Evolutionary conservation across 1,140 invertebrate genomes (phyloP), one percentile per base, ranked within the genome.

Genomic region (Eufriesea mexicana): DNA sequence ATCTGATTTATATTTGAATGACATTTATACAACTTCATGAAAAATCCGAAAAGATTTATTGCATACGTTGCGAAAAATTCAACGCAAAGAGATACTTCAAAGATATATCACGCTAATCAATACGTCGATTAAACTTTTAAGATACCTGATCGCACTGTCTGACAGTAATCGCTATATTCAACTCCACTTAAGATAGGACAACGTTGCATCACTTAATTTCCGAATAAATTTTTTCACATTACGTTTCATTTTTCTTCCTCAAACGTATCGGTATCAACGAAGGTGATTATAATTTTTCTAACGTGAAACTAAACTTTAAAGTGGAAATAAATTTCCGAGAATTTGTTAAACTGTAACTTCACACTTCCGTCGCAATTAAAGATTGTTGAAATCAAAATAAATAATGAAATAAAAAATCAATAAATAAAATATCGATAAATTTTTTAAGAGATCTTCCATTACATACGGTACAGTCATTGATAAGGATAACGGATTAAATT

Each of bases 71-170:
- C 42, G 51, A 67, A 68, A 78, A 55, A 23, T 54, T 45, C 28
- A 23, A 61, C 20, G 12, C 16, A n/a, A 42, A 35, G 20, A 28
- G 75, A 70, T 79, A 54, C 20, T 55, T 64, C 49, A 5, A 70
- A 25, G 57, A 25, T 62, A 55, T 23, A 67, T 66, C 51, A 9
- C 10, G 14, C 25, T 28, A 20, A 51, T 49, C 80, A 51, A 5
- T 51, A 35, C 70, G 62, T 84, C 72, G 49, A 49, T 79, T 70
- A 75, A 85, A 79, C 79, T 86, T 45, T 35, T 51, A 5, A 47
- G 74, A 71, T 75, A 77, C 66, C 57, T 77, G 68, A 74, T 68
- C 62, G 51, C 28, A 79, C 62, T 72, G 54, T 35, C 20, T 55
- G 28, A 54, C 28, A 72, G 79, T 86, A 86, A 64, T 84, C n/a